Evolutionary conservation across 2,888 invertebrate genomes (phyloP).

Genomic region (Nasonovia ribisnigri): DNA sequence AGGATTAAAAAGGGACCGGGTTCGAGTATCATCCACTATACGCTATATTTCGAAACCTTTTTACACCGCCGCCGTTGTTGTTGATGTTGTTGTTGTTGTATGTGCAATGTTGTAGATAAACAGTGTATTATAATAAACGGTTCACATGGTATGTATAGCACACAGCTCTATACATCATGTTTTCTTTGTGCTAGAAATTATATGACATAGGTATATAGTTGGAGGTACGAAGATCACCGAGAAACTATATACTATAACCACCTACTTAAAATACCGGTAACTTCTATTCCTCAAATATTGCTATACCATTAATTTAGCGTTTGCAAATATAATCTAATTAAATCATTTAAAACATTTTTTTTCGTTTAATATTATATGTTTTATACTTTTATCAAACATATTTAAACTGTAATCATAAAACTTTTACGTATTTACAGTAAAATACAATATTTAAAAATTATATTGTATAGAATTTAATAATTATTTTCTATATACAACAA

Average conservation of each 20-base stretch:
- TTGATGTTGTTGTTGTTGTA: conserved; percentile 39
- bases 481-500: too few relatives aligned
- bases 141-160: neutral
- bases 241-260: neutral
- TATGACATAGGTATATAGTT: neutral
- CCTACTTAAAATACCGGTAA: neutral
- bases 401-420: neutral
- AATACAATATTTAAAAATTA: neutral
- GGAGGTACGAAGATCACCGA: neutral
- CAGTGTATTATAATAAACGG: conserved; percentile 14
- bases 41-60: conserved; percentile 49
- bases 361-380: neutral
- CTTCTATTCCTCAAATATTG: neutral
- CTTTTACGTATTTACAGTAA: neutral
- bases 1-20: conserved; percentile 60
- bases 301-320: neutral
- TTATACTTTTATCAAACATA: neutral
- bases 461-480: neutral
- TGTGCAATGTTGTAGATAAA: conserved; percentile 56
- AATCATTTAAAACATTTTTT: neutral
- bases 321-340: neutral
- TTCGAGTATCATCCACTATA: conserved; percentile 46
- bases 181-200: neutral
- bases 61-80: neutral
- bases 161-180: neutral